These are phyloP conservation scores for Hippocampus kuda DNA, from an alignment of 2,797 vertebrate species.

Conservation along the genomic window DNA sequence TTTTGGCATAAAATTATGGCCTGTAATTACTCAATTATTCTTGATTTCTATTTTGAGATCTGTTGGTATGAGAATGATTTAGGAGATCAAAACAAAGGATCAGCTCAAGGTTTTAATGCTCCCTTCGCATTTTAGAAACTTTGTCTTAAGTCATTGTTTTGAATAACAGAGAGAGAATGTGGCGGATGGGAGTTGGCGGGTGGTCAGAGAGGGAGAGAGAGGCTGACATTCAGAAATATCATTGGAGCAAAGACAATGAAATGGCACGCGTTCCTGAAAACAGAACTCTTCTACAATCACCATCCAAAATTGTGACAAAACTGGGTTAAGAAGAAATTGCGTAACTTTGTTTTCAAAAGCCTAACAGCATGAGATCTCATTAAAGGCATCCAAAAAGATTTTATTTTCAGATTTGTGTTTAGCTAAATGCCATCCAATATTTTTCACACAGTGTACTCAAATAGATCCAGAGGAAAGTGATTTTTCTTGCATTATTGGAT, in stretches of 20 bases:
- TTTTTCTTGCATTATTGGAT: conserved; percentile 56
- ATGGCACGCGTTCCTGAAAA: conserved; percentile 38
- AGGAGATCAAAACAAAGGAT: neutral
- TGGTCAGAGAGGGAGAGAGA: no score
- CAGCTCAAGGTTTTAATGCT: neutral
- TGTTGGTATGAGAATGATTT: neutral
- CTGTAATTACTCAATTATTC: neutral
- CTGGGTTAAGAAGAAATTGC: conserved; percentile 34
- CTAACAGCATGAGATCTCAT: conserved; percentile 54
- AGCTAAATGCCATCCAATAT: conserved; percentile 43
- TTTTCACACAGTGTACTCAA: conserved; percentile 61
- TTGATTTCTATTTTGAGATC: neutral
- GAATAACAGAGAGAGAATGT: no score
- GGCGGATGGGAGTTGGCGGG: no score
- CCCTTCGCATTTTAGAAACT: neutral
- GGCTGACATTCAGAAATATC: no score
- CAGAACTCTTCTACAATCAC: conserved; percentile 20
- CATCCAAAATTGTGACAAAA: conserved; percentile 36
- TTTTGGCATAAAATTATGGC: neutral
- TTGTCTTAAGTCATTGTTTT: neutral
- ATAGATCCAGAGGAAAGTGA: conserved; percentile 49
- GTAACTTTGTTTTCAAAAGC: conserved; percentile 57
- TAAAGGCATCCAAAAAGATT: conserved; percentile 47
- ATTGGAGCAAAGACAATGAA: neutral
- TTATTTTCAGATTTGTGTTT: conserved; percentile 59